Conservation (phyloP, 2,888 invertebrate species). For the Alviniconcha strummeri region DNA sequence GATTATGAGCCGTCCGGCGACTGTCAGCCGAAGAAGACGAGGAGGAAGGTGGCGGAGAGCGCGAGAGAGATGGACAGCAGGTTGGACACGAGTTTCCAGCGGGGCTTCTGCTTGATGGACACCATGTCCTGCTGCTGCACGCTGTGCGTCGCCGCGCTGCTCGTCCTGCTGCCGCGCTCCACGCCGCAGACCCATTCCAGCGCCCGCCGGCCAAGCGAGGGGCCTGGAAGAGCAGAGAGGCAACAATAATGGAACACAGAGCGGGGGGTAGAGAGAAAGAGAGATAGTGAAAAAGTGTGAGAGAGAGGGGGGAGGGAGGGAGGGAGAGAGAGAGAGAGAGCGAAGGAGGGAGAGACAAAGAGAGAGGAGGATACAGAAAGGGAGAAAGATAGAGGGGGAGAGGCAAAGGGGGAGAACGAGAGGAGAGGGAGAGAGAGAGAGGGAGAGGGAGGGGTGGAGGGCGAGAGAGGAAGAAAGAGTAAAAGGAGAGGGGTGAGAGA, state of each 20-base stretch:
- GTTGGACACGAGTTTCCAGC: conserved; percentile 51
- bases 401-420: not conserved
- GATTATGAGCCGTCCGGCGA: too few species aligned
- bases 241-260: too few species aligned
- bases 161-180: conserved; percentile 47
- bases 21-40: conserved; percentile 42
- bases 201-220: conserved; percentile 33
- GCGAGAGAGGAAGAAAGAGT: too few species aligned
- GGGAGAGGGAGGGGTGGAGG: too few species aligned
- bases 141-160: conserved; percentile 33
- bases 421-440: too few species aligned
- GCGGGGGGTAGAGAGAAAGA: too few species aligned
- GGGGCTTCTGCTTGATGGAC: conserved; percentile 48
- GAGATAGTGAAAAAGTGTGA: too few species aligned
- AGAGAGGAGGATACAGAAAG: too few species aligned
- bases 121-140: conserved; percentile 50
- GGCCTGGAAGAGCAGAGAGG: not conserved
- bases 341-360: not conserved
- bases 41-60: conserved; percentile 42
- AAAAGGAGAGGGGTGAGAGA: too few species aligned
- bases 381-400: not conserved
- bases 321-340: not conserved
- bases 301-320: not conserved
- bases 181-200: conserved; percentile 69
- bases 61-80: conserved; percentile 46